A percentile compares a stretch with the other conserved stretches of the same genome.
These are phyloP conservation scores for Nomada hirtipes DNA, from an alignment of 2,888 invertebrate species.

Conservation along the genomic window DNA sequence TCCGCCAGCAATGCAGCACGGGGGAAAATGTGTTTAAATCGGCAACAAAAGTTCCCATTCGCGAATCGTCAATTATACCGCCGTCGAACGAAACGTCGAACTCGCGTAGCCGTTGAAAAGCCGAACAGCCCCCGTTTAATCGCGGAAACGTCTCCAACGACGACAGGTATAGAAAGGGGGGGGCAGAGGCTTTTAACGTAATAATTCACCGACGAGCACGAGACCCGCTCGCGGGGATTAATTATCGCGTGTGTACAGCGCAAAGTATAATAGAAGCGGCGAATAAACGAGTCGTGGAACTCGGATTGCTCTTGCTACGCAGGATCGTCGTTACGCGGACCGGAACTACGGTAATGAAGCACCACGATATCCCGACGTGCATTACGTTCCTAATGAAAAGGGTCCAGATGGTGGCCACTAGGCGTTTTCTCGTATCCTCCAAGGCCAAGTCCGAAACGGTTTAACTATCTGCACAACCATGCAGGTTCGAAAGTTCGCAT, in stretches of 20 bases:
- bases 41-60: neutral
- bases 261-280: conserved; percentile 30
- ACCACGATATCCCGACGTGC: conserved; percentile 12
- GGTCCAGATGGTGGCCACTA: conserved; percentile 23
- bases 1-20: neutral
- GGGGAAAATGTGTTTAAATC: neutral
- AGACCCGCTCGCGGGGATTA: conserved; percentile 30
- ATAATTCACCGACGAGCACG: conserved; percentile 14
- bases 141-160: conserved; percentile 17
- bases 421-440: neutral
- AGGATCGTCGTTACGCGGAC: conserved; percentile 16
- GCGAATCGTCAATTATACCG: neutral
- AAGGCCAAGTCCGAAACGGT: conserved; percentile 15
- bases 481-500: too few species aligned
- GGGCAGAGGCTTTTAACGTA: conserved; percentile 25
- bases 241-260: conserved; percentile 42
- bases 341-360: conserved; percentile 46
- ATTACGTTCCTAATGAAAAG: conserved; percentile 33
- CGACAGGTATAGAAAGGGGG: neutral
- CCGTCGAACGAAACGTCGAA: neutral
- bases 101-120: neutral
- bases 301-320: conserved; percentile 16
- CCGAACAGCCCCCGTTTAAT: neutral
- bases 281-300: conserved; percentile 24
- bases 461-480: too few species aligned